Conservation (phyloP, 1,140 invertebrate species). For the Polypedilum vanderplanki region DNA sequence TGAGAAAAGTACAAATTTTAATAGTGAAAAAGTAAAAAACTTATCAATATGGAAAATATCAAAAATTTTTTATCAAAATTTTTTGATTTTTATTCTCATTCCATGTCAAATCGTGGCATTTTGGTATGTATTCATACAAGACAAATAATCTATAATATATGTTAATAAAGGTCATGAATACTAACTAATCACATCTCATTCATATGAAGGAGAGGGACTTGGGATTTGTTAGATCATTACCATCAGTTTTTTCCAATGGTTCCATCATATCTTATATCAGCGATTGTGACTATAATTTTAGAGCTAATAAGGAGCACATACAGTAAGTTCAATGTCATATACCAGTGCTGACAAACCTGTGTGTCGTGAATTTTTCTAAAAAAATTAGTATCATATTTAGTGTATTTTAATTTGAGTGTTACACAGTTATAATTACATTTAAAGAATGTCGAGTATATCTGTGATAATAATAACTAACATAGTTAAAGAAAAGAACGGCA, state of each 20-base stretch:
- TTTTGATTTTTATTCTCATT: background rate
- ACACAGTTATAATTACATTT: too few species aligned
- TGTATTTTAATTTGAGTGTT: too few species aligned
- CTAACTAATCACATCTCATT: background rate
- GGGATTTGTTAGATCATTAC: background rate
- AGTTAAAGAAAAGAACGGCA: too few species aligned
- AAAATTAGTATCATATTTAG: too few species aligned
- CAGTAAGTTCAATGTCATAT: conserved; percentile 8
- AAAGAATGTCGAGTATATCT: too few species aligned
- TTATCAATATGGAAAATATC: background rate
- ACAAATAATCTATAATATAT: too few species aligned
- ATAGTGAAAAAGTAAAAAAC: background rate
- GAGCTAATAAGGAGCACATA: conserved; percentile 6
- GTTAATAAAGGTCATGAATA: too few species aligned
- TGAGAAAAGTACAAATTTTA: background rate
- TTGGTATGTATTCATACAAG: conserved; percentile 1
- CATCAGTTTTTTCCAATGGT: conserved; percentile 25
- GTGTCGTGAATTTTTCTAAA: too few species aligned
- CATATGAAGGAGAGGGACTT: background rate
- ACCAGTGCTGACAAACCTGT: too few species aligned
- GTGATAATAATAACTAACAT: too few species aligned
- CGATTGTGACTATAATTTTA: background rate
- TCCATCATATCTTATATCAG: background rate
- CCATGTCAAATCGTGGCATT: background rate
- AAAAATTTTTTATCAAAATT: background rate